Base-by-base conservation (phyloP, 2,888 invertebrate genomes). In the Scaptomyza parva region DNA sequence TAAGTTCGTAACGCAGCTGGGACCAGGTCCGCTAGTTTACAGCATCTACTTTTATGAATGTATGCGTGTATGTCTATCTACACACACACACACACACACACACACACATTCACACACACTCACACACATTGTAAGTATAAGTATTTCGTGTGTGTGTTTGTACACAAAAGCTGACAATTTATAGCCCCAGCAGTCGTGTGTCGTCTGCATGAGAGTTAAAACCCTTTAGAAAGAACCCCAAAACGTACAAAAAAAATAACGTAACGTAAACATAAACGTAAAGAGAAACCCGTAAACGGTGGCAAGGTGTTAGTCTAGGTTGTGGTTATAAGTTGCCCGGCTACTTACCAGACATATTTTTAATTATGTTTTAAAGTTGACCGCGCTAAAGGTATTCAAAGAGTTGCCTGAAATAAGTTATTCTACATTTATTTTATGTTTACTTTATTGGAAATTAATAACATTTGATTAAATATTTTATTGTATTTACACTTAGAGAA, bases 151-250 rank as follows among this genome's bases (percentile, higher is more conserved):
- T 63, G 12, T 74, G 63, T 66, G 17, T 75, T 60, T 66, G 60
- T 67, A 85, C 72, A 88, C 88, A 72, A 79, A 85, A 84, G 88
- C 88, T 75, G 70, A 64, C 86, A 84, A 88, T 84, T 88, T 88
- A 88, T 84, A 63, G 78, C 61, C 51, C 30, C 57, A 70, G 60
- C 60, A 66, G 60, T 62, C 59, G 66, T 66, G 76, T 58, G 77
- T 58, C 77, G 73, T 77, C 78, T 77, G 77, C 58, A 47, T 66
- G 35, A 61, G 26, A 61, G 41, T 44, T 61, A 24, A 70, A 79
- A 75, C 51, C 72, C 66, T 76, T 37, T 73, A 39, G 20, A 7
- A 39, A 11, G 11, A 20, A 24, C 22, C 14, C 26, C 24, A 30
- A 18, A 52, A 48, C 39, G 20, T 1, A 40, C 6, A 30, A 47